phyloP scores from a whole-genome alignment of 2,888 invertebrate species.

The Melipona bicolor region DNA sequence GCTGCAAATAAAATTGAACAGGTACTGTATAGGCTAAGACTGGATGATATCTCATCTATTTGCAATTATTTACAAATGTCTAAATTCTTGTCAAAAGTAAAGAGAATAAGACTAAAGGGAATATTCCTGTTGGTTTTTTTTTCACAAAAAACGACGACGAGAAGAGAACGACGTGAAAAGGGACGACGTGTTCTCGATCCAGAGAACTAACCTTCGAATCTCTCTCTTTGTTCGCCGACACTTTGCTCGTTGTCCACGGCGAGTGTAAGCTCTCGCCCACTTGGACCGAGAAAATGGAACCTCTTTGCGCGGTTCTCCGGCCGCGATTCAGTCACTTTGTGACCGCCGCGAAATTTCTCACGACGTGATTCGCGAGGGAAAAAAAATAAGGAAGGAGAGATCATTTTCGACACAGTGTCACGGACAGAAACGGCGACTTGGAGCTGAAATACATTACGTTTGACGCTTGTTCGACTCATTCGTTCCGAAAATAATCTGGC shows the following conservation, averaged over 20 bases:
- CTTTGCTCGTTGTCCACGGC: neutral
- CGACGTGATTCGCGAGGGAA: constrained; percentile 6
- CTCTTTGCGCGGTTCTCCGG: constrained; percentile 22
- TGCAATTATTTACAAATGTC: too few relatives aligned
- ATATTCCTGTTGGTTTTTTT: too few relatives aligned
- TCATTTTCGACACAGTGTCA: neutral
- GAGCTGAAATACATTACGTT: neutral
- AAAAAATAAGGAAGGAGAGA: neutral
- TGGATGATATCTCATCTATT: too few relatives aligned
- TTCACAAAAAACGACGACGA: neutral
- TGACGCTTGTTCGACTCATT: neutral
- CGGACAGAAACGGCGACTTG: neutral
- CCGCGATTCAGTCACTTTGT: constrained; percentile 27
- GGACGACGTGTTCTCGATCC: neutral
- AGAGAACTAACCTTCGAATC: neutral
- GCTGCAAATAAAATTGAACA: too few relatives aligned
- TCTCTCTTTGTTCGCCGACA: constrained; percentile 1
- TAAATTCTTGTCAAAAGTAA: too few relatives aligned
- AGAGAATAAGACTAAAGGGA: too few relatives aligned
- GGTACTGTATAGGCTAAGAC: too few relatives aligned
- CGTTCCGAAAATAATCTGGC: neutral
- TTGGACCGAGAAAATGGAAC: constrained; percentile 41
- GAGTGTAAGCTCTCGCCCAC: constrained; percentile 19
- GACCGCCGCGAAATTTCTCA: constrained; percentile 4
- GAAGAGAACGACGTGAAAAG: neutral